Conservation (phyloP, 2,888 invertebrate species). For the Hermodice carunculata region DNA sequence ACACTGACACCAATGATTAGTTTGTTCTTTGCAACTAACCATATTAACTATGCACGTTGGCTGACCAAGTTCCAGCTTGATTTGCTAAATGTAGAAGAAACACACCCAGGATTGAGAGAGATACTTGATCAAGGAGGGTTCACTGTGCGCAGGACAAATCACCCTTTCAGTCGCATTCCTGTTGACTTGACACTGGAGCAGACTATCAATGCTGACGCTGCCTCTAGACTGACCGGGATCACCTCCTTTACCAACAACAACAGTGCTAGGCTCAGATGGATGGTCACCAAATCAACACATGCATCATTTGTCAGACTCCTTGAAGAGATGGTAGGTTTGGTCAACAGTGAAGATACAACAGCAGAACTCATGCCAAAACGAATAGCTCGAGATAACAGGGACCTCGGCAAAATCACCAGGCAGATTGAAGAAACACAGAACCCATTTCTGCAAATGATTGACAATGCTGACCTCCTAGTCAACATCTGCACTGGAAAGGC, state of each 20-base stretch:
- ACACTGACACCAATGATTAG: constrained; percentile 11
- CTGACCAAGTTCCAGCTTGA: constrained; percentile 37
- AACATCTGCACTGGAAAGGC: constrained; percentile 17
- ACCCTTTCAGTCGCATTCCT: constrained; percentile 23
- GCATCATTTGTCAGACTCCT: constrained; percentile 19
- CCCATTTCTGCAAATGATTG: constrained; percentile 12
- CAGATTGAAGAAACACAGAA: constrained; percentile 24
- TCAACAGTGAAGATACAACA: constrained; percentile 4
- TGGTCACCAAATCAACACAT: too few relatives aligned
- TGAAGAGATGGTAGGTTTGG: constrained; percentile 16
- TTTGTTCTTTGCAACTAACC: constrained; percentile 37
- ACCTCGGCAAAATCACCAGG: constrained; percentile 18
- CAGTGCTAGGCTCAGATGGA: too few relatives aligned
- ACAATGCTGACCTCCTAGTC: background rate
- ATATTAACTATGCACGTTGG: constrained; percentile 41
- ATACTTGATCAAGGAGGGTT: constrained; percentile 28
- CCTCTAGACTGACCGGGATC: constrained; percentile 31
- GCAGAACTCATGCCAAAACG: constrained; percentile 13
- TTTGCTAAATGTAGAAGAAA: constrained; percentile 27
- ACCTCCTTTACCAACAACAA: too few relatives aligned
- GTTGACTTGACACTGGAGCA: constrained; percentile 34
- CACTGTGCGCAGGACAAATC: constrained; percentile 27
- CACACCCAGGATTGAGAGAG: constrained; percentile 27
- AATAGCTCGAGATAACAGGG: constrained; percentile 13
- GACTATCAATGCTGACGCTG: constrained; percentile 30